Base-by-base conservation (phyloP, 2,888 invertebrate genomes). In the Panopea generosa region DNA sequence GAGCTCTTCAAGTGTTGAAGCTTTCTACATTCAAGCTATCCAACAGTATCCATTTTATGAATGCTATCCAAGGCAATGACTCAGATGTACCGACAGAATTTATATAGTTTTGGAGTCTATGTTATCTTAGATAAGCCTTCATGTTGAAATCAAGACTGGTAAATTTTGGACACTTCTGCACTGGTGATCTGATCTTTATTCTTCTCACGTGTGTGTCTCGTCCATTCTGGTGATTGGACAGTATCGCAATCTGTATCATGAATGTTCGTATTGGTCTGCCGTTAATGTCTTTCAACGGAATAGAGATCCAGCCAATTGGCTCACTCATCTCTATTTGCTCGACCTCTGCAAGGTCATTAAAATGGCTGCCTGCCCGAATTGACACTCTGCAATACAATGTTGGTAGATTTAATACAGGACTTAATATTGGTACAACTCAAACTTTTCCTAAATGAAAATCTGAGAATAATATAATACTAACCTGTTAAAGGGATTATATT, bases 191-290 rank as follows among this genome's bases (percentile, higher is more conserved):
- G 65, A 99, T 96, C 93, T 98, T 97, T 73, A 99, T 98, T 93
- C 98, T 98, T 63, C 99, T 94, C 95, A 99, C 97, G 90, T 99
- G 99, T 0, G 99, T 99, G 91, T 99, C 99, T 77, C 99, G 94
- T 2, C 99, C 99, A 93, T 99, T 99, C 92, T 99, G 99, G 93
- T 99, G 99, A 93, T 99, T 99, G 86, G 98, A 97, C 53, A 99
- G 95, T 0, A 93, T 90, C 3, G 91, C 92, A 29, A 93, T 89
- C 81, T 93, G 93, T 40, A 93, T 89, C 91, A 93, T 98, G 91
- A 98, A 99, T 18, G 99, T 98, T 86, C 98, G 95, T 56, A 99
- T 96, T 1, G 97, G 97, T 84, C 96, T 95, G 45, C 97, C 90
- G 50, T 87, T 88, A 6, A 78, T 57, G 91, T 98, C 97, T 93